Evolutionary conservation across 2,888 invertebrate species (phyloP).

Genomic region (Carterocephalus palaemon): DNA sequence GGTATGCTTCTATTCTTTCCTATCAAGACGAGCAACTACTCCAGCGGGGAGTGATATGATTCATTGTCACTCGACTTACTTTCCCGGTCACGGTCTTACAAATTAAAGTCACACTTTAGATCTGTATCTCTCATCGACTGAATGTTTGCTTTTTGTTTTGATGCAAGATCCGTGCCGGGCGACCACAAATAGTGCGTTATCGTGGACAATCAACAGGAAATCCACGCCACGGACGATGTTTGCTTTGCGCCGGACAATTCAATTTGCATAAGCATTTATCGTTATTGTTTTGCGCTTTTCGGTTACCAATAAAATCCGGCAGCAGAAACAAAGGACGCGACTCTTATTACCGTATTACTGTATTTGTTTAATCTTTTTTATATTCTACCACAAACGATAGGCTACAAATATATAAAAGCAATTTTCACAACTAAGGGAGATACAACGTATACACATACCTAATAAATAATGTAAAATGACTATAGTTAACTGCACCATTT

Average conservation of each 20-base stretch:
- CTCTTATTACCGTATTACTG: not conserved
- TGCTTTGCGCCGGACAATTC: conserved; percentile 43
- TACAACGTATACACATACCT: too few relatives aligned
- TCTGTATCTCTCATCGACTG: conserved; percentile 16
- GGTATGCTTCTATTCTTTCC: too few relatives aligned
- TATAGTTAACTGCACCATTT: too few relatives aligned
- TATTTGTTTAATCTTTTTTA: too few relatives aligned
- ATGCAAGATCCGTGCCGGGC: conserved; percentile 38
- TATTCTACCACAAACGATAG: too few relatives aligned
- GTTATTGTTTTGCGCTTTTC: conserved; percentile 43
- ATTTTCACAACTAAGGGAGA: too few relatives aligned
- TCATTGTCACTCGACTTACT: too few relatives aligned
- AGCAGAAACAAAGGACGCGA: conserved; percentile 1
- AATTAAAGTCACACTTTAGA: conserved; percentile 5
- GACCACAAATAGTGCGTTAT: conserved; percentile 56
- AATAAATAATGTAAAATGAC: too few relatives aligned
- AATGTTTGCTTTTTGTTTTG: conserved; percentile 24
- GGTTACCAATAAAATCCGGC: conserved; percentile 8
- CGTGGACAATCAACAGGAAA: conserved; percentile 49
- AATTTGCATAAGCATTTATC: conserved; percentile 61
- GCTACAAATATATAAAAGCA: too few relatives aligned
- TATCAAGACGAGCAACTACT: too few relatives aligned
- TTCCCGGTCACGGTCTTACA: not conserved
- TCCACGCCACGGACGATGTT: conserved; percentile 40
- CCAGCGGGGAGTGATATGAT: too few relatives aligned